phyloP scores from a whole-genome alignment of 2,888 invertebrate species.

The Acanthoscelides obtectus region DNA sequence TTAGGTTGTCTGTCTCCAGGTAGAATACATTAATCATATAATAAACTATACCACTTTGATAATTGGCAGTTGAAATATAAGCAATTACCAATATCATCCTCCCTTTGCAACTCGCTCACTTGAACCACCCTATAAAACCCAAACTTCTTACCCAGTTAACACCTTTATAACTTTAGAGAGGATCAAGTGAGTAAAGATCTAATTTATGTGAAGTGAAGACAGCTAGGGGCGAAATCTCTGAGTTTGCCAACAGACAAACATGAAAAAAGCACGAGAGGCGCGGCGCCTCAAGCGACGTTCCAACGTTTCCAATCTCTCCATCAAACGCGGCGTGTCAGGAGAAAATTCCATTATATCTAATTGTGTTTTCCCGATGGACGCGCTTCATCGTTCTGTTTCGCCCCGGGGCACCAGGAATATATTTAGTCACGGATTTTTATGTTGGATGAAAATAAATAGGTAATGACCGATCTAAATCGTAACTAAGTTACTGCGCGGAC shows the following conservation, averaged over 20 bases:
- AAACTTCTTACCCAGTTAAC: too few relatives aligned
- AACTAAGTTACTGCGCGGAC: too few relatives aligned
- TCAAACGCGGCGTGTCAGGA: background rate
- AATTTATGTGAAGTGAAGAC: background rate
- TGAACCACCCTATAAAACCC: too few relatives aligned
- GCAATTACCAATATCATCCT: too few relatives aligned
- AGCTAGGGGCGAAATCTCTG: background rate
- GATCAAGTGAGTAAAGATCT: too few relatives aligned
- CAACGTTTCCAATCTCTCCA: background rate
- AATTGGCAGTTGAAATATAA: too few relatives aligned
- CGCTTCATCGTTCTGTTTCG: background rate
- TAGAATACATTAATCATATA: too few relatives aligned
- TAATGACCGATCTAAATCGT: background rate
- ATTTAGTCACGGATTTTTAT: background rate
- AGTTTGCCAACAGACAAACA: background rate
- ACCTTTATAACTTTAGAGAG: too few relatives aligned
- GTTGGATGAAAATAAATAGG: background rate
- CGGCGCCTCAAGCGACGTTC: background rate
- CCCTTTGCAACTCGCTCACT: too few relatives aligned
- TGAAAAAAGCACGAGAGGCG: background rate
- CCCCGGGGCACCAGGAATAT: background rate
- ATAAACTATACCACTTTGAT: too few relatives aligned
- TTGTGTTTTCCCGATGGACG: background rate
- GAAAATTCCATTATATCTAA: background rate
- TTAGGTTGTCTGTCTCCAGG: too few relatives aligned